phyloP scores from a whole-genome alignment of 1,140 invertebrate genomes.

The Drosophila varians region DNA sequence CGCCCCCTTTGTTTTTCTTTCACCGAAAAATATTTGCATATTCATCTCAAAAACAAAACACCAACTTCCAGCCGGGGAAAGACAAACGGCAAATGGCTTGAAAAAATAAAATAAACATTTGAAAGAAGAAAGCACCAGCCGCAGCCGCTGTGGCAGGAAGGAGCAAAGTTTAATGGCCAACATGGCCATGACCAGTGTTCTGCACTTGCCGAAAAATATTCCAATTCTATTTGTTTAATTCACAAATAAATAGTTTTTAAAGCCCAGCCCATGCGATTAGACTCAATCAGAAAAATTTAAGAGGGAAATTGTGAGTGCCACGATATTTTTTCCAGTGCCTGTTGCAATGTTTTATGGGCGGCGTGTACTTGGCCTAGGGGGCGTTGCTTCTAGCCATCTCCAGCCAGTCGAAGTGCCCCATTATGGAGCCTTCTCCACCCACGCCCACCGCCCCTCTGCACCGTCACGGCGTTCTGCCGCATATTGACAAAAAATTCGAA shows the following conservation, averaged over 20 bases:
- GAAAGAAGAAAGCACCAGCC: conserved; percentile 40
- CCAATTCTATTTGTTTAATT: neutral
- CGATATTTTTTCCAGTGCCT: neutral
- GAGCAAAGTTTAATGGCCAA: conserved; percentile 69
- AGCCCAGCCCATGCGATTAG: neutral
- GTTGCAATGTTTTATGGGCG: conserved; percentile 1
- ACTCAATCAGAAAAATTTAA: neutral
- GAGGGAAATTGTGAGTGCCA: neutral
- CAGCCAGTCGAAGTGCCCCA: conserved; percentile 45
- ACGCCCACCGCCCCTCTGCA: conserved; percentile 12
- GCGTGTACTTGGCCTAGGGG: neutral
- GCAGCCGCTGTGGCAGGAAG: conserved; percentile 29
- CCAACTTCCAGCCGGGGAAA: conserved; percentile 65
- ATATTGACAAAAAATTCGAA: conserved; percentile 66
- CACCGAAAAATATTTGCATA: conserved; percentile 76
- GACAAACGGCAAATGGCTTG: conserved; percentile 62
- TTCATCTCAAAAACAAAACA: conserved; percentile 81
- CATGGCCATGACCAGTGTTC: conserved; percentile 52
- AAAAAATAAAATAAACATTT: conserved; percentile 45
- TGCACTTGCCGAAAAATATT: conserved; percentile 9
- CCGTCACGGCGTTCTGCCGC: conserved; percentile 9
- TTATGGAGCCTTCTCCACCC: conserved; percentile 37
- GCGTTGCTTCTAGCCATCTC: conserved; percentile 54
- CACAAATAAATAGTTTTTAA: neutral
- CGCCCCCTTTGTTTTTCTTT: conserved; percentile 36